Percentiles rank a stretch among this genome's conserved stretches.
phyloP scores from a whole-genome alignment of 2,797 vertebrate genomes.

The Tadarida brasiliensis region DNA sequence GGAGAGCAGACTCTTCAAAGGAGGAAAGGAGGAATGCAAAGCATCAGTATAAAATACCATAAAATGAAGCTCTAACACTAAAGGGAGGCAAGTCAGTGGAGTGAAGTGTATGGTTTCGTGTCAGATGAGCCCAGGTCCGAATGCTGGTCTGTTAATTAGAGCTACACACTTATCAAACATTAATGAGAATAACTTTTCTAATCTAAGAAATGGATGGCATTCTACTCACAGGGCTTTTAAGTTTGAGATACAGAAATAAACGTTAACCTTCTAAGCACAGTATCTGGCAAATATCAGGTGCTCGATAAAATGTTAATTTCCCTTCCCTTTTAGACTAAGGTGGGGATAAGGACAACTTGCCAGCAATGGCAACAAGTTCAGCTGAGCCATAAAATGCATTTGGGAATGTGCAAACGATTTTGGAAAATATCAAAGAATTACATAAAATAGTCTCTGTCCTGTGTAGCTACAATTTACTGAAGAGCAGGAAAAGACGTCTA shows the following conservation, averaged over 20 bases:
- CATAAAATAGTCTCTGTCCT: conserved; percentile 11
- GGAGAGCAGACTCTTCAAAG: background rate
- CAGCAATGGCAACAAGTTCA: background rate
- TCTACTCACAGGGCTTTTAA: background rate
- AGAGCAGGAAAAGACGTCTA: background rate
- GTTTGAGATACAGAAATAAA: background rate
- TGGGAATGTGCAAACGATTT: background rate
- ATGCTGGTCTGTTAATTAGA: background rate
- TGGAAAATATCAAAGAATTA: background rate
- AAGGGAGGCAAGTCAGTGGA: rapidly evolving
- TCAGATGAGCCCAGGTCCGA: background rate
- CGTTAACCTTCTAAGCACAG: background rate
- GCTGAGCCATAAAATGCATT: background rate
- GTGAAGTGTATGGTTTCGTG: background rate
- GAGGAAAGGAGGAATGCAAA: background rate
- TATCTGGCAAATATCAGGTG: background rate
- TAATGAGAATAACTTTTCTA: background rate
- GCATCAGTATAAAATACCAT: background rate
- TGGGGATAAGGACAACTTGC: background rate
- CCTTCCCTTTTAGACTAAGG: background rate
- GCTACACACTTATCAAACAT: background rate
- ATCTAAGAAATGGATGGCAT: background rate
- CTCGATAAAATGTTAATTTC: background rate
- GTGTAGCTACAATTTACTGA: background rate
- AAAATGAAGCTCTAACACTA: background rate